Percentiles rank a stretch among this genome's conserved stretches.
These are phyloP conservation scores for Exocentrus adspersus DNA, from an alignment of 2,888 invertebrate species.

Conservation along the genomic window DNA sequence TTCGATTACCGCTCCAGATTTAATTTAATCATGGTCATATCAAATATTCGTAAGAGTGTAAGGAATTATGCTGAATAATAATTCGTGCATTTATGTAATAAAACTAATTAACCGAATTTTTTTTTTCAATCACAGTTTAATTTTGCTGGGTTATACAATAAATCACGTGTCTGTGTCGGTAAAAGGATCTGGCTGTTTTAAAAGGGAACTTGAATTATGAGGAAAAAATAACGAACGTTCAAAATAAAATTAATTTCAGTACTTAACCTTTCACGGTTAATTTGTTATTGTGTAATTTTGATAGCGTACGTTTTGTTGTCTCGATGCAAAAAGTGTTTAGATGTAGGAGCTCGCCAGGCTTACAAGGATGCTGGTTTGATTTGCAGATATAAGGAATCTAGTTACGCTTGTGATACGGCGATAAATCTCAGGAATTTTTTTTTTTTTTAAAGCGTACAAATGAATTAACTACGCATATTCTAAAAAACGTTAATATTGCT, in stretches of 20 bases:
- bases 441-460: no score
- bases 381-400: no score
- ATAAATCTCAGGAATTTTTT: no score
- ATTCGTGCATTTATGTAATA: not conserved
- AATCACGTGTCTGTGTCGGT: not conserved
- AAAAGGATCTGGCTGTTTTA: not conserved
- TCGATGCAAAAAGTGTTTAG: not conserved
- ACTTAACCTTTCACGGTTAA: conserved; percentile 12
- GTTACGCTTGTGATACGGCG: no score
- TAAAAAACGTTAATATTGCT: no score
- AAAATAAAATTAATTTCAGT: conserved; percentile 3
- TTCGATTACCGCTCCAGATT: no score
- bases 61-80: not conserved
- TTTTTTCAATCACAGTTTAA: not conserved
- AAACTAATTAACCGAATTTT: not conserved
- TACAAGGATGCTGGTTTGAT: not conserved
- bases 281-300: conserved; percentile 9
- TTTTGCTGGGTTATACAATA: not conserved
- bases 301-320: not conserved
- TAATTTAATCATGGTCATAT: not conserved
- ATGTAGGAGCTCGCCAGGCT: not conserved
- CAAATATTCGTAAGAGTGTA: not conserved
- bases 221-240: not conserved
- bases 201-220: not conserved
- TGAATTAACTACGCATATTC: no score